These are phyloP conservation scores for Cyprinodon tularosa DNA, from an alignment of 2,113 vertebrate species.

Conservation along the genomic window DNA sequence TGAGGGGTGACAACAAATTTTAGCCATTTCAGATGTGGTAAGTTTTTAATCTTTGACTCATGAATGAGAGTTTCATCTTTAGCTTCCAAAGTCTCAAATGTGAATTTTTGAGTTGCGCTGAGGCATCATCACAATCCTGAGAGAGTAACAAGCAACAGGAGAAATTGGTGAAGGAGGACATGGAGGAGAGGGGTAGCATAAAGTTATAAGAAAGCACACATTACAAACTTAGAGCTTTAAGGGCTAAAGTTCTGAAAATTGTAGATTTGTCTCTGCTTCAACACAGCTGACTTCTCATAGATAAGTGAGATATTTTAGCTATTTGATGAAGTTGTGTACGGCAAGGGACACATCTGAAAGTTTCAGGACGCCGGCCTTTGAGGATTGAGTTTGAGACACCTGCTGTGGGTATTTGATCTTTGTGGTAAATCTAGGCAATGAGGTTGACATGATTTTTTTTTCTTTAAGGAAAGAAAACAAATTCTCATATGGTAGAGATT, in stretches of 20 bases:
- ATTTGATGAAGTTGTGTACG: no score
- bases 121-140: conserved; percentile 49
- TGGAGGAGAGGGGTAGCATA: conserved; percentile 32
- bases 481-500: conserved; percentile 73
- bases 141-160: conserved; percentile 50
- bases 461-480: conserved; percentile 68
- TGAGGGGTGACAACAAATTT: conserved; percentile 34
- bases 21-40: conserved; percentile 61
- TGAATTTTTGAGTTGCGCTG: conserved; percentile 54
- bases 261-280: no score
- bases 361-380: no score
- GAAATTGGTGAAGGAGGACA: conserved; percentile 35
- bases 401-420: conserved; percentile 71
- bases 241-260: no score
- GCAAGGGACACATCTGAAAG: no score
- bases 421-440: conserved; percentile 76
- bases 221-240: neutral
- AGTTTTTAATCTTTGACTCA: conserved; percentile 64
- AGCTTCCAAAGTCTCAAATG: conserved; percentile 55
- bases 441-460: conserved; percentile 73
- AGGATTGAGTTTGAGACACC: conserved; percentile 36
- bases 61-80: conserved; percentile 62
- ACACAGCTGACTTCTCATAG: no score
- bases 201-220: conserved; percentile 53
- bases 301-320: no score